These are phyloP conservation scores for Trematocara variabile DNA, from an alignment of 2,113 vertebrate genomes.

Conservation along the genomic window DNA sequence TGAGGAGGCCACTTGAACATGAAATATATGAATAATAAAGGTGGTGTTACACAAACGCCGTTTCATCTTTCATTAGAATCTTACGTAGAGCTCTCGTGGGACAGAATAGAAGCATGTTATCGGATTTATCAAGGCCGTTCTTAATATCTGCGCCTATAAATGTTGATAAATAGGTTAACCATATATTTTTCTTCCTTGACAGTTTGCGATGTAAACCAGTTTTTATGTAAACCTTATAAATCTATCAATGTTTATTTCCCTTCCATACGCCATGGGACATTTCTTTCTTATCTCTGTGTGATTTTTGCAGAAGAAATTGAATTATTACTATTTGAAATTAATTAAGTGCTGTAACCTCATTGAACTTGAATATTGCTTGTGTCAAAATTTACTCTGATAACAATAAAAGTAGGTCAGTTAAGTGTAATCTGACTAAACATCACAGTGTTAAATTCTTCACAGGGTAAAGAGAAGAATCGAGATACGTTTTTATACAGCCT, in stretches of 20 bases:
- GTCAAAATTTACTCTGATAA: neutral
- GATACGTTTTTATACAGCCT: neutral
- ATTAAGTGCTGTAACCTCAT: neutral
- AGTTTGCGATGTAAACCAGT: neutral
- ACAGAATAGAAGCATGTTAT: slow-evolving; percentile 31
- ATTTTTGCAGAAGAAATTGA: slow-evolving; percentile 48
- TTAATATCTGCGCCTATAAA: slow-evolving; percentile 32
- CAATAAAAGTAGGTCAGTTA: neutral
- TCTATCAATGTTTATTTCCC: neutral
- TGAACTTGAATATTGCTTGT: neutral
- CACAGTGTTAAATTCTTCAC: neutral
- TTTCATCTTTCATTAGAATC: slow-evolving; percentile 60
- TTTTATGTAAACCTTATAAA: neutral
- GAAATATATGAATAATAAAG: slow-evolving; percentile 69
- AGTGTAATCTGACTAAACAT: neutral
- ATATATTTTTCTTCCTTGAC: neutral
- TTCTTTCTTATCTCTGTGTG: neutral
- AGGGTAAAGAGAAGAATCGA: neutral
- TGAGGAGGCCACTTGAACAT: slow-evolving; percentile 54
- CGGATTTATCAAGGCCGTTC: slow-evolving; percentile 43
- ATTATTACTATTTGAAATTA: neutral
- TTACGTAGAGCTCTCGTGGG: neutral
- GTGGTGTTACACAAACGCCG: slow-evolving; percentile 56
- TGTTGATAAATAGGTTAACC: slow-evolving; percentile 28
- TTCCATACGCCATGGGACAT: neutral